phyloP scores from a whole-genome alignment of 2,888 invertebrate species.

The Chymomyza fuscimana region DNA sequence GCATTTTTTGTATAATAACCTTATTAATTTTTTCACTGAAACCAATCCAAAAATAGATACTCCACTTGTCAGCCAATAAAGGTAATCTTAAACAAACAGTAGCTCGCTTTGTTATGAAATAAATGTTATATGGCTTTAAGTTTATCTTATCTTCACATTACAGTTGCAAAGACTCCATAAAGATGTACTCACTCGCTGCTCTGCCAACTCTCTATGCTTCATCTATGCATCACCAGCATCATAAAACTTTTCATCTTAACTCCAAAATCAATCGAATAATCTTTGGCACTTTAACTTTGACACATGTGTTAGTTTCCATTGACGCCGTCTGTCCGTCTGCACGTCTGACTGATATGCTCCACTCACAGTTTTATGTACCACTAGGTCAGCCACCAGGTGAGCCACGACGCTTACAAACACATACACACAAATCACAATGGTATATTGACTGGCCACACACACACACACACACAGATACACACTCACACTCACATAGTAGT shows the following conservation, averaged over 20 bases:
- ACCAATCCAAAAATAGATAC: background rate
- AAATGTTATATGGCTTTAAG: background rate
- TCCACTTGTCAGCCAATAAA: background rate
- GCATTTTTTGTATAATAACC: background rate
- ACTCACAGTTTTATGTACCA: constrained; percentile 6
- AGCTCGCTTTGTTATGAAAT: background rate
- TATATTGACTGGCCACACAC: background rate
- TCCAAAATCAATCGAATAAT: background rate
- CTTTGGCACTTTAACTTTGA: background rate
- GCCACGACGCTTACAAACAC: background rate
- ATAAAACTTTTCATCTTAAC: background rate
- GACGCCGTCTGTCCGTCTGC: background rate
- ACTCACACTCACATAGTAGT: background rate
- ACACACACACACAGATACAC: background rate
- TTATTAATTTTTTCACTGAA: background rate
- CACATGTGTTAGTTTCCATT: background rate
- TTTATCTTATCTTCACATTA: background rate
- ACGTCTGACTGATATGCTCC: background rate
- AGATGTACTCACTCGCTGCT: background rate
- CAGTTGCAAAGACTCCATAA: background rate
- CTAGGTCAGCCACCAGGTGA: constrained; percentile 13
- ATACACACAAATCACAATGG: background rate
- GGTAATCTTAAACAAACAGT: background rate
- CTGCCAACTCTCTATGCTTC: no score
- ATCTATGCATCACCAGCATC: no score